Evolutionary conservation across 2,888 invertebrate genomes (phyloP), one percentile per base, ranked within the genome.

Genomic region (Heliconius cydno): DNA sequence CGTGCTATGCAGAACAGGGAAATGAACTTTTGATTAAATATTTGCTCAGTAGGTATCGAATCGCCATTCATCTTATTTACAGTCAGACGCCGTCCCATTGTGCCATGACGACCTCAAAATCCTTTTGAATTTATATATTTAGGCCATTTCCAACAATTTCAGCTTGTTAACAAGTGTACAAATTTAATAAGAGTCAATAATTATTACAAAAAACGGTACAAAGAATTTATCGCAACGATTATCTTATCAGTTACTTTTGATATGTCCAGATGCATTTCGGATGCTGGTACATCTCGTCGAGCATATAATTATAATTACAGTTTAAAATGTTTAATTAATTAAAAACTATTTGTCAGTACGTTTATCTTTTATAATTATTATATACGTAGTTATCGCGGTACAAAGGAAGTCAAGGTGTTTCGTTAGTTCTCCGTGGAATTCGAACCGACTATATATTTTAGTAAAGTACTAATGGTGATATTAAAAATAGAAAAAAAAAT

Each of bases 121-220:
- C 52, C 22, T 22, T 7, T 9, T 22, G 9, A 52, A 52, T 7
- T 38, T 25, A 34, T 60, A 68, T 70, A 75, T 75, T 28, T 82
- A 87, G 88, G 90, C 9, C 70, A 70, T 70, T 25, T 46, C 25
- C 46, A 46, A 46, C 70, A 46, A 70, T 25, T 38, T 41, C 38
- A 70, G 70, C 41, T 70, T 28, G 41, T 41, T 70, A 70, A 70
- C 70, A 70, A 25, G 70, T 3, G 46, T 41, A 70, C 9, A 70
- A 41, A 70, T 70, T 46, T 41, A 73, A 73, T 60, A 34, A 73
- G 34, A 66, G 38, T 60, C 22, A 67, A 67, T 78, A 67, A 67
- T 72, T 52, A 72, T 76, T 67, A 72, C 74, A 52, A 75, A 75
- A 41, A 75, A 79, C 78, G 78, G 75, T 79, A 70, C 57, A 68